A percentile compares a stretch with the other conserved stretches of the same genome.
Conservation (phyloP, 1,140 invertebrate species). For the Calosoma granatense region DNA sequence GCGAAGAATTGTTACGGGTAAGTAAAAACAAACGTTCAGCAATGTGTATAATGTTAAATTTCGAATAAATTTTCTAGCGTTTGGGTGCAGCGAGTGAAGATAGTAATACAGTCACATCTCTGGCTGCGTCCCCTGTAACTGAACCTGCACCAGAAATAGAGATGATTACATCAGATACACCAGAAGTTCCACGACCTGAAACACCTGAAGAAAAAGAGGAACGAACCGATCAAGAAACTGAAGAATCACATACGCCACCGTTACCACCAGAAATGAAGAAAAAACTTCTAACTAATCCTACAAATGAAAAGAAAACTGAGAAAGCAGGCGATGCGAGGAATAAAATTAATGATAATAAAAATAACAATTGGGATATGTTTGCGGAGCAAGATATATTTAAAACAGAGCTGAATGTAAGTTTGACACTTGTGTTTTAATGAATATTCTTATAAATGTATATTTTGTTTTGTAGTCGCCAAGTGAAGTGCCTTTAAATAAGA, state of each 20-base stretch:
- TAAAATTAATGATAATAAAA: constrained; percentile 34
- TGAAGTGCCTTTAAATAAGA: constrained; percentile 56
- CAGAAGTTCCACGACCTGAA: constrained; percentile 3
- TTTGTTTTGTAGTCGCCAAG: constrained; percentile 53
- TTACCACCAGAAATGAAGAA: constrained; percentile 31
- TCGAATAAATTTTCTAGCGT: constrained; percentile 30
- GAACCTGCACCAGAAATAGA: constrained; percentile 6
- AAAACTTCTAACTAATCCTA: constrained; percentile 19
- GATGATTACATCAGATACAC: constrained; percentile 18
- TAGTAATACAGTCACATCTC: constrained; percentile 38
- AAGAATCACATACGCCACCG: constrained; percentile 33
- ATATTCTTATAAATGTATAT: constrained; percentile 6
- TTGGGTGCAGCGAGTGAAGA: constrained; percentile 51
- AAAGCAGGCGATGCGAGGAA: constrained; percentile 34
- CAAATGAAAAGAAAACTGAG: constrained; percentile 25
- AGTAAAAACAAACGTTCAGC: constrained; percentile 17
- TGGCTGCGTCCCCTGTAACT: neutral
- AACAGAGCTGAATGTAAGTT: constrained; percentile 72
- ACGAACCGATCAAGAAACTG: constrained; percentile 28
- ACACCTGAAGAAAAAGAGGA: constrained; percentile 21
- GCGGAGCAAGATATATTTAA: constrained; percentile 80
- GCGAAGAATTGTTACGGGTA: constrained; percentile 82
- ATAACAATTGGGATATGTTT: constrained; percentile 75
- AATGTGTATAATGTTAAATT: constrained; percentile 2
- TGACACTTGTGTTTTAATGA: constrained; percentile 4